Base-by-base conservation (phyloP, 2,888 invertebrate genomes). In the Xylota sylvarum region DNA sequence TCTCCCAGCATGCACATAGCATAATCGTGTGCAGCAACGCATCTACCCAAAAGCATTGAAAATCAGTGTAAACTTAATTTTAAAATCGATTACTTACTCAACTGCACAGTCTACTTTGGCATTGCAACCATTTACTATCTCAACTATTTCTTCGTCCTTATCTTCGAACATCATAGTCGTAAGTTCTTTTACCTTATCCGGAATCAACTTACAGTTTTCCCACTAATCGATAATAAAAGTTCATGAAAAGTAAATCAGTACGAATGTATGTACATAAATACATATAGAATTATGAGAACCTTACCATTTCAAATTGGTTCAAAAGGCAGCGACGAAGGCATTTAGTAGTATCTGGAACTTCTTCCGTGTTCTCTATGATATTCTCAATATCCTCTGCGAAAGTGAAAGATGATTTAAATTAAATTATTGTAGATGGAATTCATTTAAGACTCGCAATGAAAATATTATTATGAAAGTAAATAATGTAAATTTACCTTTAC, bases 241-340 rank as follows among this genome's bases (percentile, higher is more conserved):
- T n/a, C n/a, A n/a, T n/a, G 30, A 60, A 72, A 12, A 67, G 14
- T 19, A 60, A 10, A n/a, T n/a, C 12, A n/a, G 7, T 58, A 0
- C 56, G 67, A 69, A 40, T 77, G 67, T 30, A 50, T 30, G 9
- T 67, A n/a, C n/a, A n/a, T n/a, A n/a, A n/a, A n/a, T n/a, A n/a
- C n/a, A n/a, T 40, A 23, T 27, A 46, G 12, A 62, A 43, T 14
- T n/a, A 55, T 43, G 12, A 30, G 19, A 37, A 30, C 19, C 37
- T 89, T 89, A 91, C 91, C 73, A 92, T 50, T 0, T 90, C 90
- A 72, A 91, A 90, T 87, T 91, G 91, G 0, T 89, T 43, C 88
- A 91, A 86, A 60, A 92, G 43, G 85, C 93, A 93, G 2, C 88
- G 88, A 0, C 91, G 89, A 48, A 92, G 89, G 88, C 93, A 93